Base-by-base conservation (phyloP, 2,113 vertebrate species). In the Percina caprodes region DNA sequence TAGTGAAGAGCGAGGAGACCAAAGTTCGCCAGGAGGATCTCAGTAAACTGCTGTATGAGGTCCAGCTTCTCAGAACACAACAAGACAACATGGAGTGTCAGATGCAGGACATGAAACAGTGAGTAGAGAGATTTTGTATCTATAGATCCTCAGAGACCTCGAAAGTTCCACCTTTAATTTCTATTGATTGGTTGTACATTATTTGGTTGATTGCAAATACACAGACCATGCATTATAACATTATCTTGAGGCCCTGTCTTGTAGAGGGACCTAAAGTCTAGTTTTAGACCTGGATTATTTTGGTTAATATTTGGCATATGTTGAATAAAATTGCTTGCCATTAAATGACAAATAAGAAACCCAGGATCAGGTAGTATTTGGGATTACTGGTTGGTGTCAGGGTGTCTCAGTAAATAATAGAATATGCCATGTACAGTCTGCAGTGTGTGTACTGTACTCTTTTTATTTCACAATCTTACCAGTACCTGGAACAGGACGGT, bases 61-160 rank as follows among this genome's bases (percentile, higher is more conserved):
- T 94, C 35, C 92, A 93, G 83, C 92, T 94, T 0, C 91, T 91
- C 21, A 58, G 88, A 65, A 93, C 92, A 56, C 93, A 93, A 13
- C 92, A 93, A 70, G 92, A 93, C 86, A 93, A 92, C 88, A 92
- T 94, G 93, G 92, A 94, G 69, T 94, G 92, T 86, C 92, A 93
- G 87, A 93, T 93, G 89, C 93, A 94, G 67, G 93, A 94, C 87
- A 94, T 94, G 93, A 94, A 94, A 76, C 93, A 94, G 93, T 94
- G 72, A 93, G 93, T 91, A 26, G 1, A 67, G 9, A 13, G 18
- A 15, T 49, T 30, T 11, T 60, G 11, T 42, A 3, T 77, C 19
- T 65, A 49, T 52, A 51, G 46, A 23, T 51, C 46, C 24, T 39
- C 19, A 42, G 26, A 15, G 26, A 59, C 56, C 15, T 16, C n/a